Base-by-base conservation (phyloP, 2,888 invertebrate genomes). In the Drosophila vallismaia region DNA sequence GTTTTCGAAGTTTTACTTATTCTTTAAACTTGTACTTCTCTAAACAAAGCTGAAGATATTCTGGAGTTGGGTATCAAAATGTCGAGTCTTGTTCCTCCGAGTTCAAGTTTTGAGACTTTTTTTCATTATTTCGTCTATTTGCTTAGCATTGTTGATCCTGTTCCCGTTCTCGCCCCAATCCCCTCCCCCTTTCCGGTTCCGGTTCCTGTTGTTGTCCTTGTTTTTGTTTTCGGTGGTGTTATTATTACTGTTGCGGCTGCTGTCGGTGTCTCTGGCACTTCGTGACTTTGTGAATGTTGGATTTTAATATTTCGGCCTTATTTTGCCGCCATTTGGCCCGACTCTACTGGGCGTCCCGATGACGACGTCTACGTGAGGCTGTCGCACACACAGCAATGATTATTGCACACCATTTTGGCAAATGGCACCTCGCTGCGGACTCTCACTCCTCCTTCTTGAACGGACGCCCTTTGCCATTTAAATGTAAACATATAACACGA, bases 241-340 rank as follows among this genome's bases (percentile, higher is more conserved):
- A 44, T 44, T 44, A 44, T 44, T 44, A 10, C 45, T 53, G 54
- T 45, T 59, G 71, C 51, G 54, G 70, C 67, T 74, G 74, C 49
- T 42, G 58, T 58, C 67, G 63, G 49, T 63, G 63, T 50, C 64
- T 49, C 70, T 44, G 70, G 10, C 66, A 26, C 76, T 84, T 66
- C 76, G 78, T 86, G 81, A 81, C 70, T 74, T 74, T 83, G 77
- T 71, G 77, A 74, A 79, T 74, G 88, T 71, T 88, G 79, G 84
- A 84, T 83, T 84, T 88, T 86, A 84, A 81, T 88, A 84, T 81
- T 71, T 76, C 58, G 62, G 51, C 78, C 78, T 85, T 84, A 50
- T 50, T 40, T 44, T 29, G 46, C 59, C 26, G 45, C 19, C 44
- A 54, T 60, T 69, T 45, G 53, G 53, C 19, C 19, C 40, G 3